These are phyloP conservation scores for Ylistrum balloti DNA, from an alignment of 1,140 invertebrate genomes.

Conservation along the genomic window DNA sequence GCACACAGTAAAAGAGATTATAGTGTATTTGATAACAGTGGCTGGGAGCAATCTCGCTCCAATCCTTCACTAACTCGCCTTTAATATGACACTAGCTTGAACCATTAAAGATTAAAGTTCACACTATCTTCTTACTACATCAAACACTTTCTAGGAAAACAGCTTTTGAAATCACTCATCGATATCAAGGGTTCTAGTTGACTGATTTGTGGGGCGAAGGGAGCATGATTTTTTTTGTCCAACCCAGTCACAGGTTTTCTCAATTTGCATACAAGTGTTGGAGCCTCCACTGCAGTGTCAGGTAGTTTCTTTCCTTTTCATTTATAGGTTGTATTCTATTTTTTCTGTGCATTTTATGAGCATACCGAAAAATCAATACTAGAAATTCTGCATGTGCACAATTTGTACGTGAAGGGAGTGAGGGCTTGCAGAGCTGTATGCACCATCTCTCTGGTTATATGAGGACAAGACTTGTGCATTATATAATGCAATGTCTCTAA, in stretches of 20 bases:
- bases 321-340: constrained; percentile 29
- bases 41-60: not conserved
- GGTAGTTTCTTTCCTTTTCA: constrained; percentile 10
- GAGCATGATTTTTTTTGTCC: constrained; percentile 13
- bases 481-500: not conserved
- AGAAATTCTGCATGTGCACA: constrained; percentile 38
- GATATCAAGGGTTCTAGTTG: not conserved
- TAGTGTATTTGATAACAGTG: not conserved
- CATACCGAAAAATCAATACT: constrained; percentile 29
- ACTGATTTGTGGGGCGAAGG: not conserved
- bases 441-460: not conserved
- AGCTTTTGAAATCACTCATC: not conserved
- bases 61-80: not conserved
- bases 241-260: not conserved
- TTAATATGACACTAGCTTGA: constrained; percentile 7
- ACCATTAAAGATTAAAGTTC: constrained; percentile 35
- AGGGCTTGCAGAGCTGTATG: constrained; percentile 17
- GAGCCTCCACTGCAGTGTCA: not conserved
- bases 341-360: constrained; percentile 24
- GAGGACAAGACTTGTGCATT: not conserved
- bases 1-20: constrained; percentile 5
- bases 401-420: constrained; percentile 32
- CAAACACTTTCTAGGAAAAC: not conserved
- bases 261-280: constrained; percentile 34
- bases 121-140: constrained; percentile 35